Evolutionary conservation across 2,888 invertebrate species (phyloP), one percentile per base, ranked within the genome.

Genomic region (Thecophora atra): DNA sequence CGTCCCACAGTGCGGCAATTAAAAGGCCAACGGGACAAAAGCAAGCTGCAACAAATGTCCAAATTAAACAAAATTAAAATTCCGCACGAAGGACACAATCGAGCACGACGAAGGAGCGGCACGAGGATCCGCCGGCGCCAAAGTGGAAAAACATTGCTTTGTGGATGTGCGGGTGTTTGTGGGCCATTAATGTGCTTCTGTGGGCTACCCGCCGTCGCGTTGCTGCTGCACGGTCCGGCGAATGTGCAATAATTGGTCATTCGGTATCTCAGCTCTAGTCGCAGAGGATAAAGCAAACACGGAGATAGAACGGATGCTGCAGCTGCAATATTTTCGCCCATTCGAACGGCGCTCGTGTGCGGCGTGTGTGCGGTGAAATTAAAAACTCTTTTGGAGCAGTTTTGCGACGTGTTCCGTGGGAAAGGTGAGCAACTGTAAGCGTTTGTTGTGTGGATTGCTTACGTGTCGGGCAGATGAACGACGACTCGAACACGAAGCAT

Each of bases 361-460:
- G 7, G 24, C 44, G 56, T 17, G 24, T 56, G 21, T 30, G 37
- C 24, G 78, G 79, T 81, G 79, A 81, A 80, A 80, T 80, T 81
- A 81, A 81, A 81, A 81, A 80, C 77, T 76, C 80, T 80, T 81
- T 81, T 80, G 74, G 76, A 75, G 47, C 62, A 72, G 64, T 72
- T 68, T 72, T 66, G 63, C 37, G 26, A 58, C 68, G 58, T 68
- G 58, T 56, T 24, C 6, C 47, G 37, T 6, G 37, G 11, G 11
- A 37, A 37, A 37, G 37, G 37, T 37, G 37, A 37, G 37, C 37
- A 37, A 6, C 8, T 30, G 30, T 30, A 30, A 30, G 30, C 30
- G 8, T 30, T 30, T 30, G 30, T 30, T 4, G 30, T 8, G 30
- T 30, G 8, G 37, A 37, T 37, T 37, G 37, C 11, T 37, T 37